Percentiles rank a stretch among this genome's conserved stretches.
Evolutionary conservation across 2,888 invertebrate species (phyloP).

Genomic region (Mechanitis messenoides): DNA sequence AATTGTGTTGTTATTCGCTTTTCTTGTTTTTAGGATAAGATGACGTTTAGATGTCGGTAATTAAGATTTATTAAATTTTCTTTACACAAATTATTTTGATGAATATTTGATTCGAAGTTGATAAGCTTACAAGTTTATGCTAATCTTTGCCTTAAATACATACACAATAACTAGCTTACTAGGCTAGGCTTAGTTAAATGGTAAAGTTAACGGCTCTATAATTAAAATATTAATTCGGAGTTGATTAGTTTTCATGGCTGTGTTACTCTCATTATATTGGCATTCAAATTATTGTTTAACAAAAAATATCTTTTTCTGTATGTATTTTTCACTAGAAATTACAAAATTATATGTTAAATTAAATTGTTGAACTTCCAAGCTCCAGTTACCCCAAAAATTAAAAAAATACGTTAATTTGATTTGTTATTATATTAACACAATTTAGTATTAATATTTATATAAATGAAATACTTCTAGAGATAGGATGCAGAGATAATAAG

Average conservation of each 20-base stretch:
- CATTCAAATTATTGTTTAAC: no score
- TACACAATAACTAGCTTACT: constrained; percentile 1
- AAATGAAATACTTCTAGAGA: neutral
- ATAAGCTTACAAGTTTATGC: neutral
- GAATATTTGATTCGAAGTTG: neutral
- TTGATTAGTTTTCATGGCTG: constrained; percentile 1
- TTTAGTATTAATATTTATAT: constrained; percentile 1
- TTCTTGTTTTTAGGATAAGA: neutral
- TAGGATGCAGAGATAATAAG: neutral
- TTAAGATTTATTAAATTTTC: neutral
- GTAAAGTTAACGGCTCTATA: neutral
- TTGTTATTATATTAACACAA: constrained; percentile 1
- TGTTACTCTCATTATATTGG: neutral
- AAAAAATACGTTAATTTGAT: neutral
- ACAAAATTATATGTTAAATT: neutral
- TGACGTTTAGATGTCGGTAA: neutral
- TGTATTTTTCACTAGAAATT: neutral
- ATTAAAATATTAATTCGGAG: neutral
- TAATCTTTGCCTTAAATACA: constrained; percentile 3
- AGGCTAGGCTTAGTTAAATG: neutral
- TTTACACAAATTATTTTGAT: no score
- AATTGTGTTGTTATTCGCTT: constrained; percentile 5
- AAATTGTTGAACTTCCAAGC: no score
- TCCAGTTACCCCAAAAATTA: neutral
- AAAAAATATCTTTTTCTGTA: neutral